Base-by-base conservation (phyloP, 37 sponge, comb jelly and placozoan genomes). In the Ianthella basta region DNA sequence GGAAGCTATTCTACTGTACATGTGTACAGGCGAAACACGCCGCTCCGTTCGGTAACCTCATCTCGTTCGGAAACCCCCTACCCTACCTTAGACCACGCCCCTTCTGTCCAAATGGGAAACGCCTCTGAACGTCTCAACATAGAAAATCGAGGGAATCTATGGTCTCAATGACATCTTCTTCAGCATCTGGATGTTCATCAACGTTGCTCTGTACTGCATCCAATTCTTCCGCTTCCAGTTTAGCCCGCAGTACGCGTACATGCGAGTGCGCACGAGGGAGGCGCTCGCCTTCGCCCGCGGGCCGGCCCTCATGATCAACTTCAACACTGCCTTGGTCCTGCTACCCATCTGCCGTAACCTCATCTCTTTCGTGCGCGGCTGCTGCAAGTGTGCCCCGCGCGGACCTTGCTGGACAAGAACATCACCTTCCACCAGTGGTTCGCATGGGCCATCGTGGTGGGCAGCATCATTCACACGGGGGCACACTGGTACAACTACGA, bases 161-260 rank as follows among this genome's bases (percentile, higher is more conserved):
- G n/a, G n/a, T n/a, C n/a, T n/a, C n/a, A n/a, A n/a, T n/a, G n/a
- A 85, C 80, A 75, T 75, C 53, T 36, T 75, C 78, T 75, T 75
- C 25, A 53, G 6, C 23, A 50, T 75, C 8, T 75, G 78, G 78
- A 64, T 85, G 86, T 29, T 64, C 33, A 32, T 85, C 80, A 72
- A 56, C 37, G 0, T 85, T 21, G 34, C 80, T 32, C 54, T 85
- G n/a, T 44, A 56, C 23, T 27, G 16, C 55, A 39, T 35, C n/a
- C 30, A 37, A 12, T 55, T 85, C 16, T 23, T 41, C 63, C 34
- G 21, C 4, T 59, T 72, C 25, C 59, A 53, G 33, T 27, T 84
- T 3, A 0, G 15, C 23, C 34, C 18, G n/a, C 53, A 36, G 14
- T 75, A 15, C 53, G 35, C 38, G 12, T 75, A 75, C 78, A 53